Base-by-base conservation (phyloP, 2,113 vertebrate genomes). In the Ginglymostoma cirratum region DNA sequence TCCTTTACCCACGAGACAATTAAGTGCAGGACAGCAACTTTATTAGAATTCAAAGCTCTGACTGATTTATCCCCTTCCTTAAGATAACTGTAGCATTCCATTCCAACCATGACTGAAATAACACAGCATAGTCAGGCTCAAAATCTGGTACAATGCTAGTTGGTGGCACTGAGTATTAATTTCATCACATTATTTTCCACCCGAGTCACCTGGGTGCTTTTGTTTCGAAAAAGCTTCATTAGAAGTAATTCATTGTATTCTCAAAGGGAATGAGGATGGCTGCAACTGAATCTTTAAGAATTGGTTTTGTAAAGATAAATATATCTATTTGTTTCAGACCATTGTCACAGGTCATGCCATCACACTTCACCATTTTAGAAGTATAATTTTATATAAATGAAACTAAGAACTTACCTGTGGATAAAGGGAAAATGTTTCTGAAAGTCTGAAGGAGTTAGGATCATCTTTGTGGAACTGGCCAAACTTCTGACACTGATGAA, bases 391-490 rank as follows among this genome's bases (percentile, higher is more conserved):
- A 65, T 21, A 92, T 19, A 48, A 48, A 21, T 27, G 6, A 12
- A 90, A 8, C 12, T 61, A 90, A 17, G 12, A 17, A 76, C 34
- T 98, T 98, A 99, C 99, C 99, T 99, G 99, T 96, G 99, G 99
- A 97, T 99, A 99, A 0, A 99, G 98, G 61, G 99, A 99, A 97
- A 99, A 99, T 7, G 99, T 98, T 97, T 99, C 99, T 0, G 99
- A 99, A 95, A 99, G 97, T 96, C 97, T 98, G 97, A 99, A 99
- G 52, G 99, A 99, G 42, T 97, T 97, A 0, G 99, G 98, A 96
- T 99, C 99, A 21, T 99, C 99, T 97, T 99, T 99, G 96, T 98
- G 99, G 97, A 99, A 99, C 87, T 99, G 99, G 96, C 99, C 99
- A 96, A 99, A 99, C 96, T 99, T 99, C 98, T 99, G 99, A 98